These are phyloP conservation scores for Theocolax elegans DNA, from an alignment of 1,140 invertebrate species.

Conservation along the genomic window DNA sequence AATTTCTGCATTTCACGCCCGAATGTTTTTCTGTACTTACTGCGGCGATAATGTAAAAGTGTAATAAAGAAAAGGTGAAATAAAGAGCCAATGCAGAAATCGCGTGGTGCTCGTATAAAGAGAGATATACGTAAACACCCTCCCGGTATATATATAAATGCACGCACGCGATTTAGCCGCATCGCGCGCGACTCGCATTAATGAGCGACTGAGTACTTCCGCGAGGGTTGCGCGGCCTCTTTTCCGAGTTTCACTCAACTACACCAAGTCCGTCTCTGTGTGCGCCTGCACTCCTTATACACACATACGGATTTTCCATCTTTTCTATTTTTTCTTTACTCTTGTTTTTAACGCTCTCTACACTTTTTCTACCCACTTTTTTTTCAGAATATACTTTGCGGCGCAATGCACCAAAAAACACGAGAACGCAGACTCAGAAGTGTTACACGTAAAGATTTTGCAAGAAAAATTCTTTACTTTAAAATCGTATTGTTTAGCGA, in stretches of 20 bases:
- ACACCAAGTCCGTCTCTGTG: neutral
- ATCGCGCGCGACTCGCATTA: neutral
- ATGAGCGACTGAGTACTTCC: neutral
- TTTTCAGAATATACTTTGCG: neutral
- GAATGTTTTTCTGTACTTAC: no score
- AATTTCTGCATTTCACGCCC: no score
- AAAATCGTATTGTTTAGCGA: no score
- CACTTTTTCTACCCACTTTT: neutral
- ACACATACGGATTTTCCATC: neutral
- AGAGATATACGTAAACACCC: neutral
- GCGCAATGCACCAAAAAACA: conserved; percentile 5
- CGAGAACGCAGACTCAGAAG: neutral
- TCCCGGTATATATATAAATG: neutral
- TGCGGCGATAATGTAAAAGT: no score
- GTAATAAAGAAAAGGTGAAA: no score
- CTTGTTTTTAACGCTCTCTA: neutral
- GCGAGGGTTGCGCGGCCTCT: no score
- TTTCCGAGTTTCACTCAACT: neutral
- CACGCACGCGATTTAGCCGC: neutral
- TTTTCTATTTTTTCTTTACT: neutral
- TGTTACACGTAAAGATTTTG: no score
- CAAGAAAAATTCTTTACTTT: no score
- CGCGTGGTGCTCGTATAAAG: no score
- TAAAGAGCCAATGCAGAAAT: no score
- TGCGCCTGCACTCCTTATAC: neutral